Evolutionary conservation across 2,888 invertebrate species (phyloP).

Genomic region (Ormyrus labotus): DNA sequence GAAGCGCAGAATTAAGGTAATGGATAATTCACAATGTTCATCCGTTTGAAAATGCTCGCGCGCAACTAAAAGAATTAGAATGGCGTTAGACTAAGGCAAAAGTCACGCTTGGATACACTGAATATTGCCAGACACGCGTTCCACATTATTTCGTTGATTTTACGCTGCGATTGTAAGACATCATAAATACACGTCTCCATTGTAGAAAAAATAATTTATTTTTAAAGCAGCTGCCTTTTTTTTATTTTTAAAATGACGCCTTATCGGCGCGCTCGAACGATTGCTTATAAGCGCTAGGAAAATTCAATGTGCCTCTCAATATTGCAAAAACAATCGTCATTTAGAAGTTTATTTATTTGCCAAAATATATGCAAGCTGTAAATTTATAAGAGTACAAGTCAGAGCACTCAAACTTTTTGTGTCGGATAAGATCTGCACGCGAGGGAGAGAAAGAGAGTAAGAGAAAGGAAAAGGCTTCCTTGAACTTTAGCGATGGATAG

Average conservation of each 20-base stretch:
- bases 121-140: conserved; percentile 24
- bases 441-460: not conserved
- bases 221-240: no score
- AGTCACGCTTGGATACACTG: conserved; percentile 25
- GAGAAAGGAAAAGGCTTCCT: not conserved
- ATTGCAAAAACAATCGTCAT: no score
- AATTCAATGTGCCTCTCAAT: no score
- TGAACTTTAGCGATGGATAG: not conserved
- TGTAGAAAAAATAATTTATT: no score
- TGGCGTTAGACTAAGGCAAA: conserved; percentile 18
- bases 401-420: no score
- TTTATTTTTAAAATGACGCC: no score
- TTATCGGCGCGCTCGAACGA: no score
- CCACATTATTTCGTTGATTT: conserved; percentile 32
- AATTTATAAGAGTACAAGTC: no score
- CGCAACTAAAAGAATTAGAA: conserved; percentile 11
- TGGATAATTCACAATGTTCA: conserved; percentile 29
- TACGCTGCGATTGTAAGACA: not conserved
- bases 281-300: no score
- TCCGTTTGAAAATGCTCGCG: conserved; percentile 1
- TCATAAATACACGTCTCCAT: not conserved
- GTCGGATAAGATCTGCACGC: not conserved
- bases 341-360: no score
- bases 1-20: conserved; percentile 29
- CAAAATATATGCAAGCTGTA: no score